Evolutionary conservation across 1,140 invertebrate species (phyloP).

Genomic region (Lordiphosa clarofinis): DNA sequence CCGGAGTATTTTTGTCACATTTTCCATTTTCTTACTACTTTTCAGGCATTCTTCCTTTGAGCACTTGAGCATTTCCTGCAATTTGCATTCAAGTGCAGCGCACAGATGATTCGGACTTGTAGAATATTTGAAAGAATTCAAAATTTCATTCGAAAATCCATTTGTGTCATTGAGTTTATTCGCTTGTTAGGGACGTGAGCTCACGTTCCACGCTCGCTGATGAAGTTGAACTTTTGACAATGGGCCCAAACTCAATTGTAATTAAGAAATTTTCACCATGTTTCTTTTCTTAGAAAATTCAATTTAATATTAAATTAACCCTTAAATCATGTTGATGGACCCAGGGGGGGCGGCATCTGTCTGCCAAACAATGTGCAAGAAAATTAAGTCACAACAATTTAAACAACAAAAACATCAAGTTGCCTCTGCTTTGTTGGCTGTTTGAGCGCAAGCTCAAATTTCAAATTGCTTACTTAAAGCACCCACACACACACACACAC

Average conservation of each 20-base stretch:
- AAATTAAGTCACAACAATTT: slow-evolving; percentile 60
- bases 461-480: slow-evolving; percentile 75
- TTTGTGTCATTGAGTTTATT: too few species aligned
- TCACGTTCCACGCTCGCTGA: slow-evolving; percentile 23
- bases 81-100: too few species aligned
- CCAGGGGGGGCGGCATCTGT: neutral
- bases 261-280: slow-evolving; percentile 26
- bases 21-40: slow-evolving; percentile 35
- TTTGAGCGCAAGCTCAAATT: slow-evolving; percentile 55
- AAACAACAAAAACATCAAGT: slow-evolving; percentile 23
- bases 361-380: slow-evolving; percentile 59
- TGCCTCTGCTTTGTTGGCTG: slow-evolving; percentile 24
- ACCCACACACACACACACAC: slow-evolving; percentile 25
- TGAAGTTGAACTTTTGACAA: slow-evolving; percentile 23
- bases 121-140: too few species aligned
- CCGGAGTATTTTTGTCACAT: slow-evolving; percentile 25
- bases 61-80: too few species aligned
- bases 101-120: too few species aligned
- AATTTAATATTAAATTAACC: slow-evolving; percentile 64
- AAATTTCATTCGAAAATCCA: neutral
- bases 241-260: slow-evolving; percentile 33
- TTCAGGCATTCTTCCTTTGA: slow-evolving; percentile 3
- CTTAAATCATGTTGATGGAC: slow-evolving; percentile 47
- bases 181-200: slow-evolving; percentile 32
- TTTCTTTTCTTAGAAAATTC: slow-evolving; percentile 43